Evolutionary conservation across 1,140 invertebrate genomes (phyloP), one percentile per base, ranked within the genome.

Genomic region (Camponotus vicinus): DNA sequence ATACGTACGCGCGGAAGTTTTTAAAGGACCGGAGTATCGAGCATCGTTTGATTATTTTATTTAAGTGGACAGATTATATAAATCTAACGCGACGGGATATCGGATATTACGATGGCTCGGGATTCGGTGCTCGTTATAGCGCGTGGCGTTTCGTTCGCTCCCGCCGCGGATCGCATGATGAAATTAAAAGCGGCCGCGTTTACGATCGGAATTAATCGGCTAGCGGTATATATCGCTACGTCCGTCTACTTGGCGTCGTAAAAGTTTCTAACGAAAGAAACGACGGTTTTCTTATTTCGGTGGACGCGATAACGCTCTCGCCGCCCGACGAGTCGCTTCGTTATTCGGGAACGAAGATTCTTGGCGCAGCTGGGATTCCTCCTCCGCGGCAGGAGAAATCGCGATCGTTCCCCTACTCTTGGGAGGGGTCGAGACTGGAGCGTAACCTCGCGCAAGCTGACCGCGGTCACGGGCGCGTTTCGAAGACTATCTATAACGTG

Each of bases 1-100:
- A 89, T 61, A 87, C 73, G 57, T 64, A 89, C 66, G 88, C 67
- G 61, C 55, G 75, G 59, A 3, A 61, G 71, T 66, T 84, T 80
- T 90, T 84, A 61, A 88, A 75, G 67, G 63, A 61, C 32, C 45
- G n/a, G 64, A 69, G 42, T 55, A 76, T 73, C 67, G n/a, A 87
- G 66, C 84, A 64, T 92, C 91, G 90, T 92, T 91, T 90, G 88
- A 92, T 27, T 91, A 90, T 90, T 92, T 91, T 92, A 92, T 91
- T 92, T 79, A 88, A 92, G 91, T 91, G 64, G 34, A n/a, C 6
- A 42, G 73, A 55, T 85, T 45, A 52, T 27, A 27, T 27, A 27
- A 27, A 27, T 42, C 59, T 5, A 61, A 63, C 52, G n/a, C 59
- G 4, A 42, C 34, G 45, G 27, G 40, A 77, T 52, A 40, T 59